These are phyloP conservation scores for Leptogaster cylindrica DNA, from an alignment of 2,888 invertebrate genomes.

Conservation along the genomic window DNA sequence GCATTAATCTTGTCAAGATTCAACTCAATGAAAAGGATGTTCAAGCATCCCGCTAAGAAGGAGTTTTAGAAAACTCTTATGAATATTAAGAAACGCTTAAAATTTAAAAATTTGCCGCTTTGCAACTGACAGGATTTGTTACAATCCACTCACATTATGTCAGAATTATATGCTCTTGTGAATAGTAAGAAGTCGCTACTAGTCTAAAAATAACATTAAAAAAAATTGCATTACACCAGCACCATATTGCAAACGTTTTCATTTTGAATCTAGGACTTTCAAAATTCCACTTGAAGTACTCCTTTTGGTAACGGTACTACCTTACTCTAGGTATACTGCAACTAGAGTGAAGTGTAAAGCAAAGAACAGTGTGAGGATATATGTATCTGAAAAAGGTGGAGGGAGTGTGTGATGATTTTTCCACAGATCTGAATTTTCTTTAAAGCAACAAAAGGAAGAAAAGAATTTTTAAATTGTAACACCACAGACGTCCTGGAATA, in stretches of 20 bases:
- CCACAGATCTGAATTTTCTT: constrained; percentile 28
- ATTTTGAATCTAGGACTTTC: constrained; percentile 18
- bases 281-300: not conserved
- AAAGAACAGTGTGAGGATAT: too few relatives aligned
- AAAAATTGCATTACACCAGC: constrained; percentile 36
- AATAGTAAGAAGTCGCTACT: constrained; percentile 28
- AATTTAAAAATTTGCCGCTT: not conserved
- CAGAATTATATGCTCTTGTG: constrained; percentile 33
- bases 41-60: not conserved
- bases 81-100: constrained; percentile 28
- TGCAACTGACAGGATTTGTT: constrained; percentile 8
- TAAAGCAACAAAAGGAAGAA: constrained; percentile 30
- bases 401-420: constrained; percentile 11
- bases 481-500: not conserved
- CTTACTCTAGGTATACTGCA: not conserved
- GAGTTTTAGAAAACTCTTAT: constrained; percentile 22
- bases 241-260: constrained; percentile 35
- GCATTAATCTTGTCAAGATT: too few relatives aligned
- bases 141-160: constrained; percentile 21
- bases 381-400: too few relatives aligned
- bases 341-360: not conserved
- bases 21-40: not conserved
- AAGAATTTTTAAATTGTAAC: constrained; percentile 33
- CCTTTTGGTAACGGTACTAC: not conserved
- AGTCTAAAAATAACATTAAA: constrained; percentile 31